Evolutionary conservation across 2,797 vertebrate species (phyloP).

Genomic region (Thunnus albacares): DNA sequence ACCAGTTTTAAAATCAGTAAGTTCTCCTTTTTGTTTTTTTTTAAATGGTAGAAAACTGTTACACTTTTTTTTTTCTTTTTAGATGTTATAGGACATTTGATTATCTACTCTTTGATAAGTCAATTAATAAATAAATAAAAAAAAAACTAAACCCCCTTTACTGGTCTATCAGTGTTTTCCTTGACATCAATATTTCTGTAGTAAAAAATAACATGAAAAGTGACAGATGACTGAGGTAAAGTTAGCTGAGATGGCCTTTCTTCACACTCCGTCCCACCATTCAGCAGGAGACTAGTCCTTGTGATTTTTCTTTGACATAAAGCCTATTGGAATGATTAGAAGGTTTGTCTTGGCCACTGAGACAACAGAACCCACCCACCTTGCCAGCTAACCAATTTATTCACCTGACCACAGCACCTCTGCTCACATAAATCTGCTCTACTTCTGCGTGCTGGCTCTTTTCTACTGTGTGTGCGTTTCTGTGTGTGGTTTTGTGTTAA

Average conservation of each 20-base stretch:
- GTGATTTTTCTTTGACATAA: slow-evolving; percentile 25
- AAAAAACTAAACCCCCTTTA: no score
- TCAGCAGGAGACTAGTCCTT: neutral
- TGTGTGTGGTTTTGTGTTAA: slow-evolving; percentile 51
- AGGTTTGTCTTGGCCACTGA: slow-evolving; percentile 70
- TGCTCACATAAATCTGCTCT: slow-evolving; percentile 76
- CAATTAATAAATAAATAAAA: no score
- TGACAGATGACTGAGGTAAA: neutral
- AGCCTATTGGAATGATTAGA: slow-evolving; percentile 72
- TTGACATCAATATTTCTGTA: slow-evolving; percentile 1
- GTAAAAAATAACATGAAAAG: neutral
- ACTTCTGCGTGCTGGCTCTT: slow-evolving; percentile 37
- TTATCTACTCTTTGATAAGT: neutral
- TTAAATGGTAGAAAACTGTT: neutral
- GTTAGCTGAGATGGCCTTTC: neutral
- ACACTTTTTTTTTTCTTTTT: neutral
- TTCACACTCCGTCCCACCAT: neutral
- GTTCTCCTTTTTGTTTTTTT: neutral
- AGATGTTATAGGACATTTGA: neutral
- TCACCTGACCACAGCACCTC: slow-evolving; percentile 80
- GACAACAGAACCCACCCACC: slow-evolving; percentile 71
- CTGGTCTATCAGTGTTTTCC: neutral
- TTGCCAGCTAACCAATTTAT: slow-evolving; percentile 76
- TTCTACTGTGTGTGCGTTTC: slow-evolving; percentile 18
- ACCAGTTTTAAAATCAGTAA: neutral